Evolutionary conservation across 2,113 vertebrate species (phyloP).

Genomic region (Macaca mulatta): DNA sequence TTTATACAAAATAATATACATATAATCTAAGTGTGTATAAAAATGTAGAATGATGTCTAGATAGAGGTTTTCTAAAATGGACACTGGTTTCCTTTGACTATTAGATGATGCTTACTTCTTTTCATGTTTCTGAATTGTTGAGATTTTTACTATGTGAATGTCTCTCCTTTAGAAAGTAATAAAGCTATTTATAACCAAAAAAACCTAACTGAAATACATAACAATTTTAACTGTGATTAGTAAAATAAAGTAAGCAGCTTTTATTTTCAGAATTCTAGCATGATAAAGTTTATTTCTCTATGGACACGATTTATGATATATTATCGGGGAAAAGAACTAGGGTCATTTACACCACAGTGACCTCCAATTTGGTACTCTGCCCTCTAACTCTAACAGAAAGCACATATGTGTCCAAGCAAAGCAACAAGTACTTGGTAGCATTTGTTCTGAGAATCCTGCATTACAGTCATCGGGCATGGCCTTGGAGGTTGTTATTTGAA

Average conservation of each 20-base stretch:
- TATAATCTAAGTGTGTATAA: neutral
- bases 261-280: neutral
- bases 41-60: neutral
- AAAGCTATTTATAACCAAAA: neutral
- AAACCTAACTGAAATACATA: neutral
- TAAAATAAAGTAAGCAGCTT: neutral
- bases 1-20: neutral
- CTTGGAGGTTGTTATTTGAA: neutral
- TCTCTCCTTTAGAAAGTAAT: neutral
- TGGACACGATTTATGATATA: neutral
- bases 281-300: too few relatives aligned
- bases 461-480: neutral
- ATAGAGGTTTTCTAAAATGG: neutral
- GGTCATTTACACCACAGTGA: fast-evolving
- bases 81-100: neutral
- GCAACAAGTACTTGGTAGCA: neutral
- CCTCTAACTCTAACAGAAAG: neutral
- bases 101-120: neutral
- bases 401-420: neutral
- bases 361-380: neutral
- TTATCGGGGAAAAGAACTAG: neutral
- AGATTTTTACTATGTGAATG: neutral
- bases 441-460: constrained; percentile 42
- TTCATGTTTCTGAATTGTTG: neutral
- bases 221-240: neutral